Base-by-base conservation (phyloP, 1,140 invertebrate genomes). In the Drosophila prosaltans region DNA sequence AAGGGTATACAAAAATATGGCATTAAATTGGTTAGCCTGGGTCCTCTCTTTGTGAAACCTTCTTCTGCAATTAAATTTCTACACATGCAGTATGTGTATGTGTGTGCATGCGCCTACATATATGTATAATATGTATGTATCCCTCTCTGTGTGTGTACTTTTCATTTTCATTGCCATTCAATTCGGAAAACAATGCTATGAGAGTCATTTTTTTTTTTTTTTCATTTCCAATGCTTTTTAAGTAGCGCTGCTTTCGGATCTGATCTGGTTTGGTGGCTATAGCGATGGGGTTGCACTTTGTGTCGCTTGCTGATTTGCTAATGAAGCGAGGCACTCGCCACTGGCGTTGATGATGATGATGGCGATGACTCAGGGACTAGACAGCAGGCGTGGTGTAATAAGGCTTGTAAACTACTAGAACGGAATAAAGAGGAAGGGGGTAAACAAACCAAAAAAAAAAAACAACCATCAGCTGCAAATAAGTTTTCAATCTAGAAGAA, bases 151-250 rank as follows among this genome's bases (percentile, higher is more conserved):
- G 60, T 72, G 78, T 72, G 74, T 72, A 82, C 70, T 82, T 78
- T 88, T 86, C 80, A 78, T 83, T 85, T 85, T 88, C 80, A 82
- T 82, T 82, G 80, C 81, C 83, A 86, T 80, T 88, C 80, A 86
- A 74, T 83, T 81, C 73, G 36, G 61, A 74, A 83, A 82, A 86
- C 83, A 86, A 88, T 88, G 83, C 71, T 82, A 81, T 70, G 72
- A 59, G 32, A 51, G 24, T 51, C 6, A 1, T 36, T 36, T 36
- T 36, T 36, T 36, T 36, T 36, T 36, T 36, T 36, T 86, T 82
- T 65, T 43, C 9, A 28, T 57, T 74, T 77, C 66, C 66, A 74
- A 43, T 66, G 69, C 63, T 81, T 58, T 45, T 45, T 54, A 45
- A 73, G 43, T 45, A 67, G 36, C 72, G 45, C 63, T 48, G 41